These are phyloP conservation scores for Crenichthys baileyi DNA, from an alignment of 2,797 vertebrate genomes.

Conservation along the genomic window DNA sequence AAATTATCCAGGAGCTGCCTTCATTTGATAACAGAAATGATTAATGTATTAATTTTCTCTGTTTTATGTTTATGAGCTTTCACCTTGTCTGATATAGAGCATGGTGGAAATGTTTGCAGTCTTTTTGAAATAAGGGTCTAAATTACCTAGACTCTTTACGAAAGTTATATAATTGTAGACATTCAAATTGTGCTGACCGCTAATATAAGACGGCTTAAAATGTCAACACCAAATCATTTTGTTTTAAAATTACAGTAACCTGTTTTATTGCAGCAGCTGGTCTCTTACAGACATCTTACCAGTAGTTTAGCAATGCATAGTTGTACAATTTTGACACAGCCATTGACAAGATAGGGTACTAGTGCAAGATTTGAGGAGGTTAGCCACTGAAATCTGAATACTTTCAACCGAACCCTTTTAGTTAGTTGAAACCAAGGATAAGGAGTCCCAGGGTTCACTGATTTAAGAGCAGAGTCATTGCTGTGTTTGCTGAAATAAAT, in stretches of 20 bases:
- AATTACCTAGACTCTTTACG: background rate
- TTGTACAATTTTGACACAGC: constrained; percentile 25
- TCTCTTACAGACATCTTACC: background rate
- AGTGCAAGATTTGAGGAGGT: constrained; percentile 41
- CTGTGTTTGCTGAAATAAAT: constrained; percentile 56
- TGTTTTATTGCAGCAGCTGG: background rate
- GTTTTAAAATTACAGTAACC: background rate
- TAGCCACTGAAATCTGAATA: constrained; percentile 29
- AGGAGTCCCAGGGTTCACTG: background rate
- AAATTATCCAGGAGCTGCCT: background rate
- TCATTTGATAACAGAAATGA: no score
- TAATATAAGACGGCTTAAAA: background rate
- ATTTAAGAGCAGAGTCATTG: constrained; percentile 32
- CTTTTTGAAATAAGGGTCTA: background rate
- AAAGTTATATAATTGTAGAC: background rate
- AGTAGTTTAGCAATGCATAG: background rate
- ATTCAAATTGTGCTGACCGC: background rate
- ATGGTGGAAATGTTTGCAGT: background rate
- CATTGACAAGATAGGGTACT: constrained; percentile 8
- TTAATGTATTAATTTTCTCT: background rate
- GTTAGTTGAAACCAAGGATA: constrained; percentile 36
- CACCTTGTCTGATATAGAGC: no score
- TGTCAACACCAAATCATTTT: background rate
- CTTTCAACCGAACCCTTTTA: constrained; percentile 23
- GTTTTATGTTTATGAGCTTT: background rate